These are phyloP conservation scores for Aurelia coerulea DNA, from an alignment of 30 jellyfish, hydroid and myxozoan species.

Conservation along the genomic window DNA sequence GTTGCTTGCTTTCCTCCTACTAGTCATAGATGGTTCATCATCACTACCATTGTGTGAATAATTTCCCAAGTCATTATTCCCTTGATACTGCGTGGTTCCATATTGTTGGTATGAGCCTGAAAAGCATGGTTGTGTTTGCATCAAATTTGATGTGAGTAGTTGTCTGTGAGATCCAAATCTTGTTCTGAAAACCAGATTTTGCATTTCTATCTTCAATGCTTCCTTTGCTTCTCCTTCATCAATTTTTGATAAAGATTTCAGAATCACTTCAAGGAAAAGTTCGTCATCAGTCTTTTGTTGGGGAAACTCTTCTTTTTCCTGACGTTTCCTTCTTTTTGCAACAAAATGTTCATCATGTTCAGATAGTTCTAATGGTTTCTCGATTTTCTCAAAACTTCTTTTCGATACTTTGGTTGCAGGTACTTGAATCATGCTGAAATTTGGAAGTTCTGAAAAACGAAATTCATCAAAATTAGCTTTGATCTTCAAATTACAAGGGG, in stretches of 20 bases:
- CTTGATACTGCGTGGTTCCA: background rate
- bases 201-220: slow-evolving; percentile 79
- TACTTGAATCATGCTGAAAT: too few species aligned
- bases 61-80: background rate
- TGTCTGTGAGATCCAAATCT: slow-evolving; percentile 61
- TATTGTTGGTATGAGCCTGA: background rate
- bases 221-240: slow-evolving; percentile 89
- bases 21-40: slow-evolving; percentile 27
- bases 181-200: slow-evolving; percentile 77
- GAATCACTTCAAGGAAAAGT: slow-evolving; percentile 59
- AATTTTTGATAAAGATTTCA: slow-evolving; percentile 63
- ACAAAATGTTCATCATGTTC: background rate
- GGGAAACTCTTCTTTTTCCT: background rate
- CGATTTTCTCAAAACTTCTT: too few species aligned
- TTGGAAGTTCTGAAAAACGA: too few species aligned
- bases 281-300: slow-evolving; percentile 66
- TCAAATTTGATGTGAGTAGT: background rate
- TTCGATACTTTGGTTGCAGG: too few species aligned
- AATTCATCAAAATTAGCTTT: too few species aligned
- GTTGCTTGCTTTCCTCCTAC: slow-evolving; percentile 20
- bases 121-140: background rate
- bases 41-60: slow-evolving; percentile 20
- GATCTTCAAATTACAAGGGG: too few species aligned
- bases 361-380: background rate
- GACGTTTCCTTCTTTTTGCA: slow-evolving; percentile 14